Evolutionary conservation across 2,797 vertebrate genomes (phyloP), one percentile per base, ranked within the genome.

Genomic region (Aulostomus chinensis): DNA sequence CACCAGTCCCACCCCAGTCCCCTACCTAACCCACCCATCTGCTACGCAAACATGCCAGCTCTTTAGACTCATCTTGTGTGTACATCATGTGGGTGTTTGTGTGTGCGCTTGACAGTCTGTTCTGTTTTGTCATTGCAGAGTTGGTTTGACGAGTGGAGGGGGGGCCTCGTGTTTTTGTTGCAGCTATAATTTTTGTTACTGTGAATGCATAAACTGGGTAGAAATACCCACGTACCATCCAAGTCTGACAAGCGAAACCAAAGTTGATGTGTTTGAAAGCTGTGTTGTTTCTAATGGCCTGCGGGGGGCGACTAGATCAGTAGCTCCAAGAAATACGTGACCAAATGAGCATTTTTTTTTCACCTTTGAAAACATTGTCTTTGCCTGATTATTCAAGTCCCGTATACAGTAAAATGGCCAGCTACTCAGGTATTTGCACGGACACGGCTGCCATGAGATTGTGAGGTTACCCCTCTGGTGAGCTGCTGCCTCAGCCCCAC

Each of bases 21-120:
- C 40, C 43, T 58, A 63, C 64, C 67, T 68, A 68, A 54, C 81
- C 76, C 76, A 73, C 82, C 84, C 86, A 90, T 87, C 89, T 90
- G 80, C 74, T 85, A 80, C 88, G 87, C 77, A 83, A 62, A 40
- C 31, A 9, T 1, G 74, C 87, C 86, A 88, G 53, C 72, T 81
- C 73, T 72, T 80, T 70, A 74, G 58, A 68, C 72, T 50, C 36
- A 18, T 65, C 53, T 68, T 76, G 53, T 82, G 63, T 80, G 71
- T 66, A 42, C 25, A 29, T 54, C 30, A 26, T 33, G 53, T 69
- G 66, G 56, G 58, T 9, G 35, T 70, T 40, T 78, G 46, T 62
- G 51, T 45, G 33, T 37, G 41, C 6, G n/a, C 18, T 24, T 56
- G 58, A 12, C 7, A 40, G 35, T 59, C 38, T 1, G 25, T 68